Percentiles rank a stretch among this genome's conserved stretches.
Evolutionary conservation across 2,113 vertebrate genomes (phyloP).

Genomic region (Azemiops feae): DNA sequence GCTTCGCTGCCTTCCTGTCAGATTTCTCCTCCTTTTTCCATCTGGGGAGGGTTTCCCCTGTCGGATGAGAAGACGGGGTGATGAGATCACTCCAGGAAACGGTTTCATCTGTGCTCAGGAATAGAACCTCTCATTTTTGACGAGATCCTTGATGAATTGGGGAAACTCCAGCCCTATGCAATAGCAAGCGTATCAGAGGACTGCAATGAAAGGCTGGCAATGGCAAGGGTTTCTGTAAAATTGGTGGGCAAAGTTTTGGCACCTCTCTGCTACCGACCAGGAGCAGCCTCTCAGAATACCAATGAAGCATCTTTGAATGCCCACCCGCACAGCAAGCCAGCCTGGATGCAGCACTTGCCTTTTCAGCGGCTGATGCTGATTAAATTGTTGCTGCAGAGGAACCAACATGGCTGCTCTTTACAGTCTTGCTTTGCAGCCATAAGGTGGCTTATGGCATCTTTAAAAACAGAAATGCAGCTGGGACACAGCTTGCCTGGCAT

Average conservation of each 20-base stretch:
- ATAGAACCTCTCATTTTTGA: background rate
- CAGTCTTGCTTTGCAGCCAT: background rate
- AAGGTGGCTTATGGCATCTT: background rate
- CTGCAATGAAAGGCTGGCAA: background rate
- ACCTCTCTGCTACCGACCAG: background rate
- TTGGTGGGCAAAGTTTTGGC: background rate
- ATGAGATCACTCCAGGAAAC: background rate
- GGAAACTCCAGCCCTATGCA: background rate
- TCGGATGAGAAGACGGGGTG: background rate
- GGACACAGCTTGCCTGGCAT: background rate
- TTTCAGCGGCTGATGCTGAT: background rate
- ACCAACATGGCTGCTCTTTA: background rate
- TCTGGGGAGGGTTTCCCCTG: background rate
- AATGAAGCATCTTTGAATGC: background rate
- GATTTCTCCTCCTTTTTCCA: background rate
- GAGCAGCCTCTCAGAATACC: background rate
- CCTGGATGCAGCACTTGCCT: background rate
- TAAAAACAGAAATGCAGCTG: background rate
- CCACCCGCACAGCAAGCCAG: background rate
- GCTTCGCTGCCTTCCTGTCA: background rate
- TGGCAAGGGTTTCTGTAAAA: background rate
- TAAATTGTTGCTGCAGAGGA: background rate
- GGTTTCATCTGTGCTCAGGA: background rate
- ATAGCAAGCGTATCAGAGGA: background rate
- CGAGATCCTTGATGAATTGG: background rate